These are phyloP conservation scores for Salticus scenicus DNA, from an alignment of 2,888 invertebrate genomes.

Conservation along the genomic window DNA sequence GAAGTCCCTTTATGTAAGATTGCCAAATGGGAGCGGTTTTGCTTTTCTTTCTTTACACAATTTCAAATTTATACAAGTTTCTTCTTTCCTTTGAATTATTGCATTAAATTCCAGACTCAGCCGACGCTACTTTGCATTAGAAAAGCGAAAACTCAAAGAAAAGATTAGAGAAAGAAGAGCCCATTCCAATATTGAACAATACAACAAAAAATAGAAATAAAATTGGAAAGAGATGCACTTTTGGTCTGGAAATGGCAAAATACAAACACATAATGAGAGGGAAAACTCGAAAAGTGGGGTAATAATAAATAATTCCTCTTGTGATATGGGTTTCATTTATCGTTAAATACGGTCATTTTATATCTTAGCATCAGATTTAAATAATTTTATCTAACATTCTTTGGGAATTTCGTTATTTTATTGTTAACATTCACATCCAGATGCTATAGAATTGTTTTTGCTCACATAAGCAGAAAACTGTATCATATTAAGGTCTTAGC, in stretches of 20 bases:
- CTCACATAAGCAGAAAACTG: background rate
- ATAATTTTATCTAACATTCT: conserved; percentile 26
- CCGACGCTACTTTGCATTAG: conserved; percentile 62
- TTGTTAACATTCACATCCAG: background rate
- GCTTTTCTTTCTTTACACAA: conserved; percentile 27
- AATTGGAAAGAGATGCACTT: conserved; percentile 11
- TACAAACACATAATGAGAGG: conserved; percentile 61
- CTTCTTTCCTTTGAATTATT: conserved; percentile 52
- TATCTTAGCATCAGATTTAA: conserved; percentile 53
- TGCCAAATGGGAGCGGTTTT: conserved; percentile 27
- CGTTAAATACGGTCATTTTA: conserved; percentile 58
- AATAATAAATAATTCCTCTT: conserved; percentile 40
- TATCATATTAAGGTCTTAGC: background rate
- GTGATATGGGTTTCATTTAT: conserved; percentile 58
- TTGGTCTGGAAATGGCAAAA: conserved; percentile 5
- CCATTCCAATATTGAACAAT: conserved; percentile 8
- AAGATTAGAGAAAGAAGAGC: conserved; percentile 33
- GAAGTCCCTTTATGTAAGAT: conserved; percentile 43
- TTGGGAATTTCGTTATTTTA: background rate
- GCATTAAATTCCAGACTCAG: conserved; percentile 51
- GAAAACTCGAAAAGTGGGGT: conserved; percentile 7
- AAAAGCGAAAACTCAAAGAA: conserved; percentile 24
- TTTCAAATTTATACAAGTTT: conserved; percentile 29
- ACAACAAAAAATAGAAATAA: background rate
- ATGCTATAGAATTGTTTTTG: background rate